Conservation (phyloP, 2,797 vertebrate species). For the Silurus aristotelis region DNA sequence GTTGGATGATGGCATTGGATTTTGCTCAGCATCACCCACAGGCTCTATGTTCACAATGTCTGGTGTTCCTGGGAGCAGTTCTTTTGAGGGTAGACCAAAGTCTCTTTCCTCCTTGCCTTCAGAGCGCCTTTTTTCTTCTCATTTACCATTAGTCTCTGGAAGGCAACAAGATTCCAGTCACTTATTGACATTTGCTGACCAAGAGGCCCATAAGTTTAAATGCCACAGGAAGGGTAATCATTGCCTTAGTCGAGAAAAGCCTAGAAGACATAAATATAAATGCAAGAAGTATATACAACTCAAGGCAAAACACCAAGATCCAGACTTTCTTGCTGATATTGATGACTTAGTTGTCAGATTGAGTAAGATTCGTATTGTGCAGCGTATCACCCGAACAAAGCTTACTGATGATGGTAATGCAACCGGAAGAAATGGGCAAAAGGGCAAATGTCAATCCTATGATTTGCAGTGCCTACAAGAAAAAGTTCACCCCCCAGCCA, state of each 20-base stretch:
- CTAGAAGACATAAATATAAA: slow-evolving; percentile 92
- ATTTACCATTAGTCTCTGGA: slow-evolving; percentile 56
- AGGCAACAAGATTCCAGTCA: slow-evolving; percentile 52
- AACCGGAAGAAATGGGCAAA: slow-evolving; percentile 65
- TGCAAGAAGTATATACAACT: slow-evolving; percentile 94
- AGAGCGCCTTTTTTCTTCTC: slow-evolving; percentile 76
- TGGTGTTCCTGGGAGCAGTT: slow-evolving; percentile 40
- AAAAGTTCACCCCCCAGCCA: slow-evolving; percentile 85
- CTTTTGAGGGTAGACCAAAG: slow-evolving; percentile 42
- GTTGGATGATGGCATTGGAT: slow-evolving; percentile 37
- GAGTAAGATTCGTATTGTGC: slow-evolving; percentile 88
- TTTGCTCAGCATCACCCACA: slow-evolving; percentile 54
- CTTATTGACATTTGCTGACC: slow-evolving; percentile 64
- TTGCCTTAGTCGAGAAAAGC: slow-evolving; percentile 83
- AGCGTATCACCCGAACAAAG: slow-evolving; percentile 65
- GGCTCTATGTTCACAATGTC: slow-evolving; percentile 55
- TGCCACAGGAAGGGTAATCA: slow-evolving; percentile 87
- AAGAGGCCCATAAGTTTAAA: slow-evolving; percentile 89
- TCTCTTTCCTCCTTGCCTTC: slow-evolving; percentile 68
- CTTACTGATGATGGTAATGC: slow-evolving; percentile 56
- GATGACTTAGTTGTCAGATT: slow-evolving; percentile 88
- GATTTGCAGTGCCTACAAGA: slow-evolving; percentile 81
- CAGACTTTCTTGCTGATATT: slow-evolving; percentile 88
- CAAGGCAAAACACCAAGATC: slow-evolving; percentile 83
- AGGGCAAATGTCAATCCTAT: slow-evolving; percentile 53